phyloP scores from a whole-genome alignment of 2,888 invertebrate genomes.

The Masnerella sp. region DNA sequence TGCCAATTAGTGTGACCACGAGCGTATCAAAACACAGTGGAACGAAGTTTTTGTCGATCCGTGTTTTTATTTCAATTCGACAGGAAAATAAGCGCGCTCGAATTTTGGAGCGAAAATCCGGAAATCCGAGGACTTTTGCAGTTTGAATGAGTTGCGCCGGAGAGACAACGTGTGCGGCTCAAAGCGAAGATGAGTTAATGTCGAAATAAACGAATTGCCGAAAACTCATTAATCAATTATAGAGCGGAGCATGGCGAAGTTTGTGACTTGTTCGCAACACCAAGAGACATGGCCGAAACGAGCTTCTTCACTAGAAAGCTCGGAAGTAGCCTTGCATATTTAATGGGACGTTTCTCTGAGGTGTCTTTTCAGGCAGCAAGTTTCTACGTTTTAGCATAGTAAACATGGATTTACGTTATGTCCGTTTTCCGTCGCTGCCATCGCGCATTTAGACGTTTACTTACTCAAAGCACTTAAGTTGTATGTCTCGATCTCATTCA shows the following conservation, averaged over 20 bases:
- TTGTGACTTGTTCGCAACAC: constrained; percentile 41
- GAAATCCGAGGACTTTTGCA: no score
- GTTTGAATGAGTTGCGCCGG: no score
- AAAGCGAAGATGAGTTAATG: no score
- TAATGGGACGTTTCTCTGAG: constrained; percentile 69
- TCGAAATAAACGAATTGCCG: constrained; percentile 25
- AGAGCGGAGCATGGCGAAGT: constrained; percentile 12
- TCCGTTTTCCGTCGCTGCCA: constrained; percentile 59
- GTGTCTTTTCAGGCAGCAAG: constrained; percentile 72
- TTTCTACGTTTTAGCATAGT: constrained; percentile 74
- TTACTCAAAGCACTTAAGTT: constrained; percentile 67
- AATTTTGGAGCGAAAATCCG: no score
- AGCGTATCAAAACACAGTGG: no score
- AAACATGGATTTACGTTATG: constrained; percentile 75
- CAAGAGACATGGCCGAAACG: constrained; percentile 36
- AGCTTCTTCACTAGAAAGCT: constrained; percentile 60
- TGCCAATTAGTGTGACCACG: no score
- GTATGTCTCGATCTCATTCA: constrained; percentile 44
- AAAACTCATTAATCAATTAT: constrained; percentile 39
- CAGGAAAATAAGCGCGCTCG: no score
- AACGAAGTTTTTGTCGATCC: no score
- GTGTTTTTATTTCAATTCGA: no score
- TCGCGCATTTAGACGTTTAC: constrained; percentile 66
- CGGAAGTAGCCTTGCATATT: constrained; percentile 73
- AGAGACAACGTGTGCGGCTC: no score